Conservation (phyloP, 2,113 vertebrate genomes). For the Rhineura floridana region DNA sequence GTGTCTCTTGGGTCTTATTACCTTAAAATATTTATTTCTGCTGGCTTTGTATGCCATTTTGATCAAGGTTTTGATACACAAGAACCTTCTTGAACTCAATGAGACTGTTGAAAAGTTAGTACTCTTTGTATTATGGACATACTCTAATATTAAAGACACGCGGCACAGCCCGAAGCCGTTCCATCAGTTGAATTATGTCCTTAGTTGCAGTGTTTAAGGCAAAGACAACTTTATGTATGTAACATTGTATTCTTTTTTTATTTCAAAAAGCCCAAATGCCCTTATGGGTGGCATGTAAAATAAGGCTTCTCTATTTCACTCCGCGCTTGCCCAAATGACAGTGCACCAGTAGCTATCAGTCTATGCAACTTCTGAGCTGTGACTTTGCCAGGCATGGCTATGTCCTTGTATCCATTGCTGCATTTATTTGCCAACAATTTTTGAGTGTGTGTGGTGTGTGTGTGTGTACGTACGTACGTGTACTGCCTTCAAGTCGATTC, state of each 20-base stretch:
- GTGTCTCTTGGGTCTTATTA: slow-evolving; percentile 67
- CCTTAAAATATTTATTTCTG: slow-evolving; percentile 53
- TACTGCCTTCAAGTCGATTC: too few species aligned
- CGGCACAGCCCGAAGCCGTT: neutral
- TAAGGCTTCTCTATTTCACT: neutral
- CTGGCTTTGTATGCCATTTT: slow-evolving; percentile 27
- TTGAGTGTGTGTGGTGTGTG: too few species aligned
- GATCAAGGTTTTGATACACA: slow-evolving; percentile 15
- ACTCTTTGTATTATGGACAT: neutral
- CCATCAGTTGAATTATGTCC: neutral
- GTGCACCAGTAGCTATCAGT: neutral
- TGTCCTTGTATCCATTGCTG: too few species aligned
- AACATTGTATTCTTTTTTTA: neutral
- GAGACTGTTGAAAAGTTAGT: neutral
- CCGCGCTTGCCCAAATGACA: neutral
- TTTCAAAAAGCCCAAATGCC: neutral
- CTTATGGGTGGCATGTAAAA: neutral
- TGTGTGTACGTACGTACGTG: too few species aligned
- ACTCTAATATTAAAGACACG: neutral
- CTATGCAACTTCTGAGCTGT: neutral
- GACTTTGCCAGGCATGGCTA: too few species aligned
- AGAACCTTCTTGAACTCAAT: neutral
- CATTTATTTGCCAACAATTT: too few species aligned
- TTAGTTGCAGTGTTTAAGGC: neutral
- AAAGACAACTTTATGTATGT: neutral